Evolutionary conservation across 2,888 invertebrate species (phyloP).

Genomic region (Iselma pallidipennis): DNA sequence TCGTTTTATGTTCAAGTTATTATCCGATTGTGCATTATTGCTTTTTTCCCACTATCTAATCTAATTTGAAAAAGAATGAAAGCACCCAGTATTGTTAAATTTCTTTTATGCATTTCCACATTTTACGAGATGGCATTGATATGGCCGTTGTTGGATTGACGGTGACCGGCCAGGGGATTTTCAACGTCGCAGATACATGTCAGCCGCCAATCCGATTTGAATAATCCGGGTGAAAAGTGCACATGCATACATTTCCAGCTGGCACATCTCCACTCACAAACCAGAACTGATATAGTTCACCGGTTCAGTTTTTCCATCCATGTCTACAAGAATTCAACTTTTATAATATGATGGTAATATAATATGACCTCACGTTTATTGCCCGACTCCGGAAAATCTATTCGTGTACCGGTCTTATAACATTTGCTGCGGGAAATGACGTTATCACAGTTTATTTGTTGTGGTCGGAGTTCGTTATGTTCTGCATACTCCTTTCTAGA

Average conservation of each 20-base stretch:
- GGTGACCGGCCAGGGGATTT: slow-evolving; percentile 12
- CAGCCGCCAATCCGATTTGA: slow-evolving; percentile 28
- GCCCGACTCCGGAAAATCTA: background rate
- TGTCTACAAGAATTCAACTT: slow-evolving; percentile 4
- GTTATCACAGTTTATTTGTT: background rate
- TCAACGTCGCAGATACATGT: slow-evolving; percentile 9
- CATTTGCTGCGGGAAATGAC: background rate
- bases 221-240: slow-evolving; percentile 27
- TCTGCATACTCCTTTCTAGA: background rate
- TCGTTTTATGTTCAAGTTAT: slow-evolving; percentile 22
- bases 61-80: slow-evolving; percentile 14
- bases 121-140: slow-evolving; percentile 12
- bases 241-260: slow-evolving; percentile 25
- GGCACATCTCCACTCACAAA: slow-evolving; percentile 12
- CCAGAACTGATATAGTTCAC: background rate
- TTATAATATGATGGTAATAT: no score
- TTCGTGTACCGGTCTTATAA: background rate
- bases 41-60: slow-evolving; percentile 5
- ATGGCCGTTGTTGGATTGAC: slow-evolving; percentile 19
- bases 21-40: slow-evolving; percentile 17
- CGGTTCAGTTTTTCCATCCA: background rate
- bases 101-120: no score
- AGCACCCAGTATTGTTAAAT: slow-evolving; percentile 14
- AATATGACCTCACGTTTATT: background rate
- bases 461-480: background rate